phyloP scores from a whole-genome alignment of 2,888 invertebrate genomes.

The Brachypterus glaber region DNA sequence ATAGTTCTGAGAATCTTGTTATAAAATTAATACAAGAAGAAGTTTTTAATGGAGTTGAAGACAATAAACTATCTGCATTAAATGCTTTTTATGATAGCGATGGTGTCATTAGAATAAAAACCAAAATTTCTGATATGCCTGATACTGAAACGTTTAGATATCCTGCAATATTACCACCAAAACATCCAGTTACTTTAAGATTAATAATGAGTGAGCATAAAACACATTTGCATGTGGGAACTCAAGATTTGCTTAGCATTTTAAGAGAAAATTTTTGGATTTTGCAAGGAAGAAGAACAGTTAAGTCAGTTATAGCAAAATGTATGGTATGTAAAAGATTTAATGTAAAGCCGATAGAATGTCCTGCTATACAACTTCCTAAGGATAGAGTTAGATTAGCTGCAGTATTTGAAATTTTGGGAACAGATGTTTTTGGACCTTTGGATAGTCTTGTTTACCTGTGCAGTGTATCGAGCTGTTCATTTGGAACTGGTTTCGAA shows the following conservation, averaged over 20 bases:
- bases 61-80: no score
- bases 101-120: no score
- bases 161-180: no score
- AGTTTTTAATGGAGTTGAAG: no score
- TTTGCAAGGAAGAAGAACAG: slow-evolving; percentile 14
- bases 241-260: slow-evolving; percentile 13
- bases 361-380: slow-evolving; percentile 23
- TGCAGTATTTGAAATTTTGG: slow-evolving; percentile 26
- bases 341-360: slow-evolving; percentile 16
- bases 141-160: no score
- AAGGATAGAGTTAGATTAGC: slow-evolving; percentile 24
- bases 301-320: slow-evolving; percentile 13
- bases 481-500: slow-evolving; percentile 32
- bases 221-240: slow-evolving; percentile 14
- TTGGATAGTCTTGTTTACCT: slow-evolving; percentile 34
- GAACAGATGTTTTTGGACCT: slow-evolving; percentile 34
- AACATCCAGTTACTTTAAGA: slow-evolving; percentile 19
- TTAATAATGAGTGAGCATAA: slow-evolving; percentile 14
- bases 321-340: slow-evolving; percentile 19
- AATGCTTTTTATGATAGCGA: no score
- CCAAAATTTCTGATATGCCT: no score
- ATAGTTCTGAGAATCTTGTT: no score
- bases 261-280: slow-evolving; percentile 19
- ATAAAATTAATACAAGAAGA: no score
- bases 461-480: slow-evolving; percentile 32